Evolutionary conservation across 2,113 vertebrate species (phyloP).

Genomic region (Cnemophilus loriae): DNA sequence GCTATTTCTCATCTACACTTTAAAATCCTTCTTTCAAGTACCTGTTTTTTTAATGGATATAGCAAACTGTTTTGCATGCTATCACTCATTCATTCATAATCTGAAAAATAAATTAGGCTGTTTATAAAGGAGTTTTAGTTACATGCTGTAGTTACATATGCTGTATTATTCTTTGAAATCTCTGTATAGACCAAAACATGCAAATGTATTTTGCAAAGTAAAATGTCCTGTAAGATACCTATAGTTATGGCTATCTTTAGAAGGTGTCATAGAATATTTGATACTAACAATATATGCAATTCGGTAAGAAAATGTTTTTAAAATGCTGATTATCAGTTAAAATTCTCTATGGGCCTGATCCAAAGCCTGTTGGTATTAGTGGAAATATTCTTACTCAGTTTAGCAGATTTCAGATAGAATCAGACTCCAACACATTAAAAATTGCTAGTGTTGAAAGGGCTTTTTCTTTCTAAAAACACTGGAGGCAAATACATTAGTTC

Average conservation of each 20-base stretch:
- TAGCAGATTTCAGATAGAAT: neutral
- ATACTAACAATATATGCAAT: neutral
- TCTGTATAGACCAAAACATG: neutral
- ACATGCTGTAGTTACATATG: neutral
- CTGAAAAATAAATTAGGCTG: neutral
- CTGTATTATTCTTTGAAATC: neutral
- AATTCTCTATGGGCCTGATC: neutral
- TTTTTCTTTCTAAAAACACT: constrained; percentile 24
- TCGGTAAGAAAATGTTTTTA: neutral
- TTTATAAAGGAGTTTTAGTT: neutral
- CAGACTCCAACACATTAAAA: neutral
- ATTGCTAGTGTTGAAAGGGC: neutral
- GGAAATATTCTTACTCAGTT: neutral
- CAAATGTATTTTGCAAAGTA: neutral
- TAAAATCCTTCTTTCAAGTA: neutral
- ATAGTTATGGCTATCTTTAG: neutral
- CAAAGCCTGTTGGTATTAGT: neutral
- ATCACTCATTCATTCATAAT: neutral
- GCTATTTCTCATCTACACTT: neutral
- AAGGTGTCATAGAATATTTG: neutral
- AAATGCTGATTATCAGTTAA: neutral
- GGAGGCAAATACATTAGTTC: neutral
- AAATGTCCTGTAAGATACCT: neutral
- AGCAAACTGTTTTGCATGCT: neutral
- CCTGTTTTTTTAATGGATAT: neutral